These are phyloP conservation scores for Arremon aurantiirostris DNA, from an alignment of 2,797 vertebrate species.

Conservation along the genomic window DNA sequence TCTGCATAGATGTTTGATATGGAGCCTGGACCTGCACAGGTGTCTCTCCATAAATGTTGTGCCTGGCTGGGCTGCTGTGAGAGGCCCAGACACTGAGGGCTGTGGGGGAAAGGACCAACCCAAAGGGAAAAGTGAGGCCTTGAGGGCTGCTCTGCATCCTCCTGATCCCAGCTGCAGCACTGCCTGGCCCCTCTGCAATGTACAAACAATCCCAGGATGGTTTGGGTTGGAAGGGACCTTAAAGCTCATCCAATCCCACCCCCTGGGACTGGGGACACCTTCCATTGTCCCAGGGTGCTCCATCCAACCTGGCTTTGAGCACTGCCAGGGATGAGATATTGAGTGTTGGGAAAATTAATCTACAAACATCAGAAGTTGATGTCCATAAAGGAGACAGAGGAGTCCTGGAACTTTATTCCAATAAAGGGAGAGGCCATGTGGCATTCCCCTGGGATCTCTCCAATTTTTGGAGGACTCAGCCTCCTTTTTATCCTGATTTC, in stretches of 20 bases:
- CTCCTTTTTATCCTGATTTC: no score
- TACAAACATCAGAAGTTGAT: no score
- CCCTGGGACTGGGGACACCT: no score
- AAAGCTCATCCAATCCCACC: no score
- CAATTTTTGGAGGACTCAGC: fast-evolving
- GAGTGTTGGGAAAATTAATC: no score
- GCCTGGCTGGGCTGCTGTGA: neutral
- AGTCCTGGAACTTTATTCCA: no score
- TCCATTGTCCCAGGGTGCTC: neutral
- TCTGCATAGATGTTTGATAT: neutral
- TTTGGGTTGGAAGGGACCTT: no score
- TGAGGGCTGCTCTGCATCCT: neutral
- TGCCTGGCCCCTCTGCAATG: neutral
- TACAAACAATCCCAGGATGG: fast-evolving
- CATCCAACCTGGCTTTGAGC: fast-evolving
- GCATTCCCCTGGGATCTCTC: no score
- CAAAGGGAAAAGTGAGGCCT: neutral
- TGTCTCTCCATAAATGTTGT: neutral
- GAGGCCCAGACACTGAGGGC: neutral
- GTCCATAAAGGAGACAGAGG: no score
- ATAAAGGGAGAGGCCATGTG: no score
- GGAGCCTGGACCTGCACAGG: neutral
- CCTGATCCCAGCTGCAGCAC: fast-evolving
- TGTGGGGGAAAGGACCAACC: neutral
- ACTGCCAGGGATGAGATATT: neutral